phyloP scores from a whole-genome alignment of 2,888 invertebrate species.

The Ischnus inquisitorius region DNA sequence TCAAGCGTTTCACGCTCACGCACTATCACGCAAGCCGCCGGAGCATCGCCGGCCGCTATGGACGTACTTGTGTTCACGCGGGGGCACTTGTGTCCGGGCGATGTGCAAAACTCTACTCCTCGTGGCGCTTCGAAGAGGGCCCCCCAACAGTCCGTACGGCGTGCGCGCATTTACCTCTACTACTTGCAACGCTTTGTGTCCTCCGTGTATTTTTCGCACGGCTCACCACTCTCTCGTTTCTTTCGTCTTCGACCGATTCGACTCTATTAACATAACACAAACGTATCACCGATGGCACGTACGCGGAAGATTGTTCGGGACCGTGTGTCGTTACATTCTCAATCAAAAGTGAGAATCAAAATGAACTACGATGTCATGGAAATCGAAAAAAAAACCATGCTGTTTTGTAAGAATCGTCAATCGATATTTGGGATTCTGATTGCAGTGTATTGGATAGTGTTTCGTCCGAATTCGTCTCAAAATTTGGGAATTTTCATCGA shows the following conservation, averaged over 20 bases:
- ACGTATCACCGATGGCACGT: conserved; percentile 45
- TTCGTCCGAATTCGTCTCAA: too few species aligned
- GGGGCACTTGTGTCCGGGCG: conserved; percentile 11
- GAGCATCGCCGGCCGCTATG: not conserved
- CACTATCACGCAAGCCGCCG: conserved; percentile 59
- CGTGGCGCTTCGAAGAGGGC: too few species aligned
- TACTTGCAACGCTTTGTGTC: conserved; percentile 33
- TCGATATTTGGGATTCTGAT: too few species aligned
- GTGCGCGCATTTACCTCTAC: conserved; percentile 39
- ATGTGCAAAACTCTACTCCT: not conserved
- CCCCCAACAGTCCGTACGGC: not conserved
- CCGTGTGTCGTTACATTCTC: too few species aligned
- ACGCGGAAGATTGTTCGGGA: conserved; percentile 52
- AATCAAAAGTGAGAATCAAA: too few species aligned
- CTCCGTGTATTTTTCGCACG: not conserved
- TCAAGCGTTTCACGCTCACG: conserved; percentile 68
- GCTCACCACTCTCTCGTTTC: conserved; percentile 5
- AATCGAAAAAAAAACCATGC: too few species aligned
- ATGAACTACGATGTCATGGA: too few species aligned
- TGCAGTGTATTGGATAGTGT: too few species aligned
- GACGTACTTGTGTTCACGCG: not conserved
- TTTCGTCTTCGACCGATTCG: conserved; percentile 3
- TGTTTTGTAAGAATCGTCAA: too few species aligned
- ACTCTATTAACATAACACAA: conserved; percentile 41
- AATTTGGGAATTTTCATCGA: too few species aligned